These are phyloP conservation scores for Anguilla pacifica DNA, from an alignment of 2,797 vertebrate species.

Conservation along the genomic window DNA sequence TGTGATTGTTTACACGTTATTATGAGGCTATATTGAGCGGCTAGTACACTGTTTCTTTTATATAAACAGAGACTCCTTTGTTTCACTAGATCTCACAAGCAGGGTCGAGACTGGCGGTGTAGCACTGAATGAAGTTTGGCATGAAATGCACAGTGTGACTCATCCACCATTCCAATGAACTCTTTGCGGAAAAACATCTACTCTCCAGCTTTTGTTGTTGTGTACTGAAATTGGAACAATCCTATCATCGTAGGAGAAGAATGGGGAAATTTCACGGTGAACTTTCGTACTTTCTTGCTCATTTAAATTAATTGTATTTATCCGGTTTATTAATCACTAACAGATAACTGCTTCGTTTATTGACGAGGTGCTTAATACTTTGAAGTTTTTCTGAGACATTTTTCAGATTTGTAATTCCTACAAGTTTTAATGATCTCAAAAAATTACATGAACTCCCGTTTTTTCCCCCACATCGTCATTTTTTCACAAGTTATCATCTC, in stretches of 20 bases:
- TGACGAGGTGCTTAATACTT: not conserved
- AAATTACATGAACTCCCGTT: too few relatives aligned
- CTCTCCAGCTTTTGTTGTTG: not conserved
- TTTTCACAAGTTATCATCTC: too few relatives aligned
- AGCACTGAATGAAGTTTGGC: not conserved
- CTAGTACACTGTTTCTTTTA: not conserved
- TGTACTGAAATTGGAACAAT: not conserved
- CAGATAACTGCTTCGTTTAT: not conserved
- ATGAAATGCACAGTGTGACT: not conserved
- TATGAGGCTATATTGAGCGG: not conserved
- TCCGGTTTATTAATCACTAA: not conserved
- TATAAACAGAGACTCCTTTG: slow-evolving; percentile 30
- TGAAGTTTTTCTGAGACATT: not conserved
- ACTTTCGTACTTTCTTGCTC: not conserved
- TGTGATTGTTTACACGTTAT: not conserved
- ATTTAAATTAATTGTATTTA: not conserved
- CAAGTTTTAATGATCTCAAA: too few relatives aligned
- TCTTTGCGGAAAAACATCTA: slow-evolving; percentile 1
- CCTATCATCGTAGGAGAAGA: not conserved
- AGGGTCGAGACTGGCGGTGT: not conserved
- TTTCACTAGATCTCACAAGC: not conserved
- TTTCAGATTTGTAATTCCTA: not conserved
- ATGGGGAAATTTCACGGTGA: not conserved
- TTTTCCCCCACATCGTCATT: too few relatives aligned
- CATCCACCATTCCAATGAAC: slow-evolving; percentile 30